phyloP scores from a whole-genome alignment of 64 coral and sea anemone genomes.

The Actinia tenebrosa region DNA sequence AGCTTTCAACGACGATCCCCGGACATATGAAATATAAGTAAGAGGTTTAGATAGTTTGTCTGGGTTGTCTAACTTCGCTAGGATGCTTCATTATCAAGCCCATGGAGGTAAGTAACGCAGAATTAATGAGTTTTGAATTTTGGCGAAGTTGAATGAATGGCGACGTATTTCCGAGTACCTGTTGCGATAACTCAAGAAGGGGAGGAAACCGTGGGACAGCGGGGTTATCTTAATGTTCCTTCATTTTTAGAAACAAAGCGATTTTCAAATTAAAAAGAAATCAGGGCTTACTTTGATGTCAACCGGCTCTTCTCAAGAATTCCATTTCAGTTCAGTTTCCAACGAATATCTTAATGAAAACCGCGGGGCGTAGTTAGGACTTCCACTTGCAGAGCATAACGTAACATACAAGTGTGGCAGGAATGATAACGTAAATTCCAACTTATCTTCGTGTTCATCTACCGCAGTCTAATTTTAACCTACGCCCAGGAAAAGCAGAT shows the following conservation, averaged over 20 bases:
- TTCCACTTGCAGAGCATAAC: background rate
- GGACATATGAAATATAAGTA: background rate
- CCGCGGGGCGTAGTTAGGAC: background rate
- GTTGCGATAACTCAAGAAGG: background rate
- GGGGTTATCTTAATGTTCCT: background rate
- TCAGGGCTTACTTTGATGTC: background rate
- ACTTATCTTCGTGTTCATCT: background rate
- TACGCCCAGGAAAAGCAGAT: conserved; percentile 4
- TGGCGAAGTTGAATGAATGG: background rate
- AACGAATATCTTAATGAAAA: background rate
- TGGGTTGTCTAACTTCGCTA: background rate
- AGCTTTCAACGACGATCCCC: background rate
- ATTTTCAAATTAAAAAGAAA: background rate
- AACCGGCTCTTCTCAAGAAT: background rate
- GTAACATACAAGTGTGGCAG: background rate
- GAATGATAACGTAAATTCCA: background rate
- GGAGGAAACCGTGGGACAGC: background rate
- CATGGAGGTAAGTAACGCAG: background rate
- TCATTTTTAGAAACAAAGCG: background rate
- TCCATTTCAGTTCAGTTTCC: background rate
- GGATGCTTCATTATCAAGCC: background rate
- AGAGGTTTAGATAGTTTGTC: background rate
- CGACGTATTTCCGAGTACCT: conserved; percentile 13
- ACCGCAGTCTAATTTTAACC: conserved; percentile 1
- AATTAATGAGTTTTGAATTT: background rate